A percentile compares a stretch with the other conserved stretches of the same genome.
phyloP scores from a whole-genome alignment of 2,797 vertebrate species.

The Bovichtus diacanthus region DNA sequence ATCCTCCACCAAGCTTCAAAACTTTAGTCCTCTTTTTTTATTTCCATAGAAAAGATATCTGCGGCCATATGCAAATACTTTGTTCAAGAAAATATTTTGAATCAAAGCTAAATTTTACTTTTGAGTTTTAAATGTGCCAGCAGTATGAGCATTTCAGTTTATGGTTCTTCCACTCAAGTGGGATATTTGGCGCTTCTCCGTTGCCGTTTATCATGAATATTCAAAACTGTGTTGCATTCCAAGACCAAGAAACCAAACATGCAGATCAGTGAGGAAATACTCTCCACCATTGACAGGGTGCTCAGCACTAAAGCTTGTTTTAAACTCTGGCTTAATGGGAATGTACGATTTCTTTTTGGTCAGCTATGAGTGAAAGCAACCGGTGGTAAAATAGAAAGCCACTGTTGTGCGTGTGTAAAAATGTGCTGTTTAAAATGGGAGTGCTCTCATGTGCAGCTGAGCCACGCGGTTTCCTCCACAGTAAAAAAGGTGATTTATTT shows the following conservation, averaged over 20 bases:
- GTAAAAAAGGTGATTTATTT: slow-evolving; percentile 77
- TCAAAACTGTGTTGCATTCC: slow-evolving; percentile 54
- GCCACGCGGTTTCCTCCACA: slow-evolving; percentile 57
- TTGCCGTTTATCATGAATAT: slow-evolving; percentile 70
- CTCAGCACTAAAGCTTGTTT: slow-evolving; percentile 41
- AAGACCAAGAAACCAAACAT: slow-evolving; percentile 48
- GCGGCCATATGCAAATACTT: slow-evolving; percentile 11
- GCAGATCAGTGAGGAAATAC: slow-evolving; percentile 41
- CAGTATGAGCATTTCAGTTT: slow-evolving; percentile 22
- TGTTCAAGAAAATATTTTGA: not conserved
- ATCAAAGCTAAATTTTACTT: slow-evolving; percentile 22
- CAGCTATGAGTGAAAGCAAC: slow-evolving; percentile 31
- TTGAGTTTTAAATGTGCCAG: slow-evolving; percentile 25
- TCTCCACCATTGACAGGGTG: slow-evolving; percentile 18
- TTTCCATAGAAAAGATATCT: slow-evolving; percentile 26
- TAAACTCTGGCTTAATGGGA: slow-evolving; percentile 39
- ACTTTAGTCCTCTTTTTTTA: not conserved
- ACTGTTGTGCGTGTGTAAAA: slow-evolving; percentile 49
- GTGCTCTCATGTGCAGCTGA: slow-evolving; percentile 60
- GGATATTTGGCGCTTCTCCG: slow-evolving; percentile 49
- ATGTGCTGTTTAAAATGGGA: slow-evolving; percentile 66
- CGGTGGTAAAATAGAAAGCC: slow-evolving; percentile 26
- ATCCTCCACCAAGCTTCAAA: slow-evolving; percentile 12
- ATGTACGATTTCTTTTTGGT: slow-evolving; percentile 43
- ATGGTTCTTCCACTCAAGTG: slow-evolving; percentile 33